Conservation (phyloP, 2,113 vertebrate genomes). For the Pelobates fuscus region DNA sequence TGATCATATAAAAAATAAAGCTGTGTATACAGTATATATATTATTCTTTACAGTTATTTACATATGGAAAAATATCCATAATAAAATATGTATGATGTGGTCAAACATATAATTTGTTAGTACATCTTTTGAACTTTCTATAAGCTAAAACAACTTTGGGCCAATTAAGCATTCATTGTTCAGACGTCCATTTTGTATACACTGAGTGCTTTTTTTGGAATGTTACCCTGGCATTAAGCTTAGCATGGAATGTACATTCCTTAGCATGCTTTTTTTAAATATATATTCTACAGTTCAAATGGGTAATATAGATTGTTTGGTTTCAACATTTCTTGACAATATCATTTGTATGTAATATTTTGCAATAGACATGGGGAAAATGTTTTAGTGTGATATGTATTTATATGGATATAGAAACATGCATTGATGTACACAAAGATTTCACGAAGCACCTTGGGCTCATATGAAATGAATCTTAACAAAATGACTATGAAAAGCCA, state of each 20-base stretch:
- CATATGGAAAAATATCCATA: not conserved
- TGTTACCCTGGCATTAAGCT: slow-evolving; percentile 15
- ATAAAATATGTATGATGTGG: not conserved
- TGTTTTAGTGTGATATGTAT: accelerated
- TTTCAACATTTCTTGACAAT: not conserved
- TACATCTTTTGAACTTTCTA: not conserved
- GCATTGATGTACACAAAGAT: slow-evolving; percentile 52
- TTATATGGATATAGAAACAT: not conserved
- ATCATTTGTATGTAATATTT: slow-evolving; percentile 1
- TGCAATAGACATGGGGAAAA: not conserved
- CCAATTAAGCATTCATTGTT: not conserved
- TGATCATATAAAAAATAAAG: not conserved
- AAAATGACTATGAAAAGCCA: slow-evolving; percentile 54
- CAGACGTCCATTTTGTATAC: not conserved
- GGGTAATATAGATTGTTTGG: not conserved
- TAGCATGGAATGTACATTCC: slow-evolving; percentile 8
- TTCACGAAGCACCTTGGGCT: slow-evolving; percentile 54
- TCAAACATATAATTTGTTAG: not conserved
- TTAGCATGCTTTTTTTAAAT: not conserved
- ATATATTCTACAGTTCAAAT: slow-evolving; percentile 1
- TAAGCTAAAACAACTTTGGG: not conserved
- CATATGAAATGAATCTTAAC: slow-evolving; percentile 59
- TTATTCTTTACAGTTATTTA: too few relatives aligned
- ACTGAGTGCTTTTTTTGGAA: slow-evolving; percentile 16
- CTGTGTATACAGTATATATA: too few relatives aligned